A percentile compares a stretch with the other conserved stretches of the same genome.
Conservation (phyloP, 2,888 invertebrate species). For the Caenorhabditis wallacei region DNA sequence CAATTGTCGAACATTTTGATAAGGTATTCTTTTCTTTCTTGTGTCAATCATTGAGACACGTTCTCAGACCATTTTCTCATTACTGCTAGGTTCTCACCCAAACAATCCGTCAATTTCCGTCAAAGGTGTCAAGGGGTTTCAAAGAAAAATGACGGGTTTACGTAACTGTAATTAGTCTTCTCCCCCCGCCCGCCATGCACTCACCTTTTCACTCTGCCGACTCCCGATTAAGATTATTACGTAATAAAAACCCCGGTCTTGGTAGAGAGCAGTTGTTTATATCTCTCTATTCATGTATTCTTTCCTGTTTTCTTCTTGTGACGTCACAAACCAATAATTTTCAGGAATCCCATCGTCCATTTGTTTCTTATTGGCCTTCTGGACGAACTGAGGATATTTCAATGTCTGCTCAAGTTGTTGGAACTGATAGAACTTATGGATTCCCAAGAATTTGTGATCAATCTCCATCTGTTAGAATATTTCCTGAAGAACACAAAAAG, state of each 20-base stretch:
- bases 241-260: constrained; percentile 24
- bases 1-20: constrained; percentile 73
- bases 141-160: constrained; percentile 47
- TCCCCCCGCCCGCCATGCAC: constrained; percentile 1
- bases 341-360: constrained; percentile 75
- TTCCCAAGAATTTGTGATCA: constrained; percentile 81
- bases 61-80: constrained; percentile 17
- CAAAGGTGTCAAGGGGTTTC: constrained; percentile 53
- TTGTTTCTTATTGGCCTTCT: constrained; percentile 73
- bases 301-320: constrained; percentile 25
- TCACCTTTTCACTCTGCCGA: constrained; percentile 45
- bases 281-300: constrained; percentile 16
- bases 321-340: constrained; percentile 37
- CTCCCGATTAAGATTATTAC: constrained; percentile 40
- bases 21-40: too few relatives aligned
- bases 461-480: constrained; percentile 70
- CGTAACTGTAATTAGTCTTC: constrained; percentile 61
- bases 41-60: neutral
- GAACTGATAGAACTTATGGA: constrained; percentile 79
- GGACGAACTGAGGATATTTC: constrained; percentile 72
- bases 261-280: neutral
- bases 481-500: constrained; percentile 70
- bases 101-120: constrained; percentile 58
- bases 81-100: constrained; percentile 24
- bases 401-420: constrained; percentile 76